These are phyloP conservation scores for Porites evermanni DNA, from an alignment of 92 coral and sea anemone species.

Conservation along the genomic window DNA sequence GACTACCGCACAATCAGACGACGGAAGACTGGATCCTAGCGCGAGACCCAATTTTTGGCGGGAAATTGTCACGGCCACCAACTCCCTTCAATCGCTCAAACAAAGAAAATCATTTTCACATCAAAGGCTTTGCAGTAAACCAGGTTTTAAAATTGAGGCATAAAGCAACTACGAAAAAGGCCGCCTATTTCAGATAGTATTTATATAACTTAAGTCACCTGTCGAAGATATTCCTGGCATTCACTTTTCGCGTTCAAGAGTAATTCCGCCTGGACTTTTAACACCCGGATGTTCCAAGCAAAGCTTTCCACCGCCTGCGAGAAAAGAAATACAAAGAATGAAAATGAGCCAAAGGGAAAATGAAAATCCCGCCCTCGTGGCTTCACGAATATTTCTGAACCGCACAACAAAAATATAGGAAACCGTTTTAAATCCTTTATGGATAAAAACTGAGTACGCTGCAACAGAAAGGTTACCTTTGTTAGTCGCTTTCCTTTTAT, in stretches of 20 bases:
- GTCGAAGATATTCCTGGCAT: conserved; percentile 93
- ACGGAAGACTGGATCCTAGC: no score
- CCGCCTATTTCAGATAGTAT: neutral
- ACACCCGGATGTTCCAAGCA: conserved; percentile 97
- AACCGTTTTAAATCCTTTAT: neutral
- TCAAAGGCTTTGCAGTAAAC: neutral
- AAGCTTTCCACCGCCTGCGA: conserved; percentile 90
- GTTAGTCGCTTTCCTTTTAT: conserved; percentile 89
- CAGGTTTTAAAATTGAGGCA: neutral
- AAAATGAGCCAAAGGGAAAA: conserved; percentile 14
- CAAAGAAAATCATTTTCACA: no score
- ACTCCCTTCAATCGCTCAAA: no score
- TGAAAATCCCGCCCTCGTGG: no score
- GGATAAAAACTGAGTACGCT: neutral
- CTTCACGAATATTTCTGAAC: no score
- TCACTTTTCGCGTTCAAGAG: conserved; percentile 88
- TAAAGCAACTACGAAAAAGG: neutral
- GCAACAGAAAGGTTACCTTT: conserved; percentile 58
- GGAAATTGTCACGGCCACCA: no score
- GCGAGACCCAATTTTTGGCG: conserved; percentile 7
- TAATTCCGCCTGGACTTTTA: conserved; percentile 96
- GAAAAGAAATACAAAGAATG: neutral
- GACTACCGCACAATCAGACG: no score
- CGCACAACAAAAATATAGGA: no score
- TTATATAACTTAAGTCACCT: conserved; percentile 53